Conservation (phyloP, 2,888 invertebrate species). For the Dilophus febrilis region DNA sequence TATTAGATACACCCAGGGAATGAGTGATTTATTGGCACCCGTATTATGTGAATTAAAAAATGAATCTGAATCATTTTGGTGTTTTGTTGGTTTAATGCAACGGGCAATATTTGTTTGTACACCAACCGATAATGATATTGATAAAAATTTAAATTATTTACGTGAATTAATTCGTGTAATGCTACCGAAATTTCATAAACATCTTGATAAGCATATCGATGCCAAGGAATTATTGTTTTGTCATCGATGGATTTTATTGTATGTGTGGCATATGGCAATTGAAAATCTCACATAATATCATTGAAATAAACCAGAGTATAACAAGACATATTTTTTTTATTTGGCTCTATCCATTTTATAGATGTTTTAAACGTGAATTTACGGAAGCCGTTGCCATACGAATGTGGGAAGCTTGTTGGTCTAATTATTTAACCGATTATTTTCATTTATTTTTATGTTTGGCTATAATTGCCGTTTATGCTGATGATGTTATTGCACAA, state of each 20-base stretch:
- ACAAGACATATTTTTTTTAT: too few species aligned
- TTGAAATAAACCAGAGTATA: neutral
- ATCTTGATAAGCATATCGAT: constrained; percentile 67
- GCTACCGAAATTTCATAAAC: constrained; percentile 78
- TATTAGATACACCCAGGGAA: constrained; percentile 68
- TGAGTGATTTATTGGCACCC: constrained; percentile 91
- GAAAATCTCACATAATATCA: constrained; percentile 1
- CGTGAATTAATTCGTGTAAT: constrained; percentile 75
- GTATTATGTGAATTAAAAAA: constrained; percentile 84
- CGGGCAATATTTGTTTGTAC: constrained; percentile 87
- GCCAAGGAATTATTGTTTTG: constrained; percentile 83
- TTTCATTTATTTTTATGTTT: constrained; percentile 90
- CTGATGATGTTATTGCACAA: constrained; percentile 84
- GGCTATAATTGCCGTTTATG: constrained; percentile 83
- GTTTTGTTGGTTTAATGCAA: constrained; percentile 93
- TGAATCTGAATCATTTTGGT: constrained; percentile 95
- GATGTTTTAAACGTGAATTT: constrained; percentile 85
- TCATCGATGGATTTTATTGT: constrained; percentile 88
- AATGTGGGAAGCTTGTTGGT: constrained; percentile 98
- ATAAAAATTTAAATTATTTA: constrained; percentile 72
- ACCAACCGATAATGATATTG: constrained; percentile 89
- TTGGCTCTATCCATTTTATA: constrained; percentile 25
- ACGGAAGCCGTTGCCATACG: constrained; percentile 71
- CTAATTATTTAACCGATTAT: constrained; percentile 88
- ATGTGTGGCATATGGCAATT: constrained; percentile 30